Evolutionary conservation across 1,140 invertebrate genomes (phyloP), one percentile per base, ranked within the genome.

Genomic region (Papilio glaucus): DNA sequence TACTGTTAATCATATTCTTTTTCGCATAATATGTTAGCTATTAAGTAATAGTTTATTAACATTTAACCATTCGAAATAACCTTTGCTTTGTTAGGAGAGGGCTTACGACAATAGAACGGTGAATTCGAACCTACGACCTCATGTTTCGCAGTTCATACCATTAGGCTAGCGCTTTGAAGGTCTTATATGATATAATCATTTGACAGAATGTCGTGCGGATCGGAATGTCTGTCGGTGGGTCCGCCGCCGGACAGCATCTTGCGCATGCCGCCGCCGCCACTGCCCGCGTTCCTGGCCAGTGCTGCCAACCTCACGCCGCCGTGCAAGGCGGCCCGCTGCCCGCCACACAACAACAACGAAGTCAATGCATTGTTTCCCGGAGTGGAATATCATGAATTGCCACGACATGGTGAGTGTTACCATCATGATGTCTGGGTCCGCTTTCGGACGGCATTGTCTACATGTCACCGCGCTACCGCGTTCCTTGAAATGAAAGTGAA

Each of bases 201-300:
- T 70, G 21, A 0, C 69, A 91, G 84, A 42, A 92, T 92, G 90
- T 77, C 88, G 33, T 93, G 93, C 73, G 87, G 89, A 63, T 93
- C 94, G 41, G 94, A 95, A 78, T 96, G 95, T 81, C 95, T 95
- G 79, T 95, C 95, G n/a, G 87, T 96, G 18, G 96, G 96, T 7
- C 96, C 97, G n/a, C 96, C 97, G 12, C 96, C 96, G 1, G 96
- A 97, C 84, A 95, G 94, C 62, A 97, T 97, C 75, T 88, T 97
- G 60, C 95, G 95, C 74, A 95, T 97, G 90, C 96, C 97, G n/a
- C 97, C 96, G 33, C 97, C 96, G 1, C 97, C 96, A 2, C 93
- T 97, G 74, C 96, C 96, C 6, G 93, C 95, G 3, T 96, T 96
- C 89, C 88, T 97, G 82, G 87, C 88, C 85, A 76, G 84, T 87